Percentiles rank a stretch among this genome's conserved stretches.
phyloP scores from a whole-genome alignment of 2,888 invertebrate genomes.

The Dromius quadrimaculatus region DNA sequence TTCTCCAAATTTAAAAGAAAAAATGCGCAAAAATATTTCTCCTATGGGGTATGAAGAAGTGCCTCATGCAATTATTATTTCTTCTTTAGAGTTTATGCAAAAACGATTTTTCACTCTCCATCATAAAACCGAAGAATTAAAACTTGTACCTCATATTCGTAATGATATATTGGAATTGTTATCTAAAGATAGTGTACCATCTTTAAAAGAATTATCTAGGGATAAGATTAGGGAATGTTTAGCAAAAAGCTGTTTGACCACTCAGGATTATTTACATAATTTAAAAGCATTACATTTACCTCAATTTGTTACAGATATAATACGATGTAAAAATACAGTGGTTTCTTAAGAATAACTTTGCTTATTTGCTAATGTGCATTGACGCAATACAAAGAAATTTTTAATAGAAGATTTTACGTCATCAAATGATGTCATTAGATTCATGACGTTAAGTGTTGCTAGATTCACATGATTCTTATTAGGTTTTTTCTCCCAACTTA shows the following conservation, averaged over 20 bases:
- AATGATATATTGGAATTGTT: slow-evolving; percentile 16
- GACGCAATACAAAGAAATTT: too few relatives aligned
- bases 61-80: slow-evolving; percentile 10
- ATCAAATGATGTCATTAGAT: too few relatives aligned
- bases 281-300: slow-evolving; percentile 33
- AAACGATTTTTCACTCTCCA: slow-evolving; percentile 19
- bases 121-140: slow-evolving; percentile 8
- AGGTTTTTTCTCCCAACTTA: too few relatives aligned
- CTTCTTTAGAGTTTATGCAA: slow-evolving; percentile 1
- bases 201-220: slow-evolving; percentile 24
- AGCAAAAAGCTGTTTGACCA: not conserved
- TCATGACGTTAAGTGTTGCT: too few relatives aligned
- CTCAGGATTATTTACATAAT: slow-evolving; percentile 20
- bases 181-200: slow-evolving; percentile 18
- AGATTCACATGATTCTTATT: too few relatives aligned
- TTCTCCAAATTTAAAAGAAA: not conserved
- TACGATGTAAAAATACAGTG: slow-evolving; percentile 15
- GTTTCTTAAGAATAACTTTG: slow-evolving; percentile 12
- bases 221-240: slow-evolving; percentile 26
- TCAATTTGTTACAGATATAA: slow-evolving; percentile 13
- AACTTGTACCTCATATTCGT: slow-evolving; percentile 4
- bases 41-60: not conserved
- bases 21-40: slow-evolving; percentile 8
- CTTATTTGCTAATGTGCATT: too few relatives aligned
- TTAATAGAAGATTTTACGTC: too few relatives aligned